Percentiles rank a stretch among this genome's conserved stretches.
Evolutionary conservation across 2,113 vertebrate species (phyloP).

Genomic region (Australoheros scitulus): DNA sequence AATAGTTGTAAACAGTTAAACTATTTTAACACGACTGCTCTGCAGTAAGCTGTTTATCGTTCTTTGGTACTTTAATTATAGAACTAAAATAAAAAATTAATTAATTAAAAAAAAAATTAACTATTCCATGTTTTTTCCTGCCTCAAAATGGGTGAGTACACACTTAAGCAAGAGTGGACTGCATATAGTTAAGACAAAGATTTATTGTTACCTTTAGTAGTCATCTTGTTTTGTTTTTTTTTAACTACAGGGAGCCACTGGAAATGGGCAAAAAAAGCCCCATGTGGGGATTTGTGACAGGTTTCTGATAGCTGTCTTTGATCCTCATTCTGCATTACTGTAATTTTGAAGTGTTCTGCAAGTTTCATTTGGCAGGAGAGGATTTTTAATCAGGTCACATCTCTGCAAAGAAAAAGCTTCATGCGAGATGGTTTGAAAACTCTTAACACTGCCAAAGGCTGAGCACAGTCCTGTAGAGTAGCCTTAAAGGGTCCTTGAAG

Average conservation of each 20-base stretch:
- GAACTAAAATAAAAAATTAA: background rate
- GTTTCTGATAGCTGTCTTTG: background rate
- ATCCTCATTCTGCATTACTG: background rate
- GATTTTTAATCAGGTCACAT: slow-evolving; percentile 41
- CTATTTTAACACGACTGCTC: background rate
- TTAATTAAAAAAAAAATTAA: background rate
- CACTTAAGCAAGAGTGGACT: background rate
- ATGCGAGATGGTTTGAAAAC: slow-evolving; percentile 40
- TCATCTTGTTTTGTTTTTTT: background rate
- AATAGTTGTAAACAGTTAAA: slow-evolving; percentile 7
- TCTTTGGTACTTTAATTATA: background rate
- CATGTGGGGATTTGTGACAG: background rate
- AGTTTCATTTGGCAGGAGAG: background rate
- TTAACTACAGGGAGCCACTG: background rate
- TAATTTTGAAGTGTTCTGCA: slow-evolving; percentile 18
- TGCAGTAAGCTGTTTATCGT: background rate
- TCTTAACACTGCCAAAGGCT: slow-evolving; percentile 38
- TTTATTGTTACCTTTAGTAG: background rate
- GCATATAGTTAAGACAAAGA: background rate
- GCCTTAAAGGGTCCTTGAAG: slow-evolving; percentile 63
- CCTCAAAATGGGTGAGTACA: background rate
- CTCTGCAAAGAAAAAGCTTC: slow-evolving; percentile 22
- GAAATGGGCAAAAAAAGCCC: background rate
- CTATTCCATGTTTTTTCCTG: background rate
- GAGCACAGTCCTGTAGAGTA: slow-evolving; percentile 47